Base-by-base conservation (phyloP, 2,888 invertebrate genomes). In the Orthosia cruda region DNA sequence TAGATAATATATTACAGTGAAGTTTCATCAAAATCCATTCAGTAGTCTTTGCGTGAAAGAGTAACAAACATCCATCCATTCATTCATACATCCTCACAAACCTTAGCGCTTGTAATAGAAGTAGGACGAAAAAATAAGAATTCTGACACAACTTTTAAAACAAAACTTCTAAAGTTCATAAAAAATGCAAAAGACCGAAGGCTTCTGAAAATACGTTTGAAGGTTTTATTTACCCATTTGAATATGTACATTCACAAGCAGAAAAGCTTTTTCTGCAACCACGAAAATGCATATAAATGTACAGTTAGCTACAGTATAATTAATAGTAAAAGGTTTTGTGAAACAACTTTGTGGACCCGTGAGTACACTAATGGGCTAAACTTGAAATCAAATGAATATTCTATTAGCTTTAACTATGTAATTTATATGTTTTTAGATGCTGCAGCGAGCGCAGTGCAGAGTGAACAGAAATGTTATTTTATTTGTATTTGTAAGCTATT, bases 311-410 rank as follows among this genome's bases (percentile, higher is more conserved):
- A 66, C 18, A 15, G 57, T 45, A 59, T 58, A 58, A 71, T 64
- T 70, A 67, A 64, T 50, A 50, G 68, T 54, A 58, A 55, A 71
- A 84, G 55, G 73, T 72, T 72, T 52, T 64, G 61, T 62, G 59
- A 45, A 74, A 68, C 75, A 81, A 75, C 67, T 75, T 71, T 54
- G 61, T 23, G 50, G 63, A 64, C 59, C 57, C 61, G 50, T 58
- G 54, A 68, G 66, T 72, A 50, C 81, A 76, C 81, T 84, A 87
- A 87, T 84, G 85, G 72, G 70, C 61, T 61, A 75, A 84, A 84
- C 79, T 82, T 83, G 63, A 77, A 83, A 82, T 83, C 77, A 81
- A 87, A 89, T 89, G 87, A 89, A 89, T 89, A 89, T 86, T 89
- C 80, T 85, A 89, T 80, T 80, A 84, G 79, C 49, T 73, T 71